Percentiles rank a stretch among this genome's conserved stretches.
Evolutionary conservation across 2,797 vertebrate species (phyloP).

Genomic region (Diceros bicornis): DNA sequence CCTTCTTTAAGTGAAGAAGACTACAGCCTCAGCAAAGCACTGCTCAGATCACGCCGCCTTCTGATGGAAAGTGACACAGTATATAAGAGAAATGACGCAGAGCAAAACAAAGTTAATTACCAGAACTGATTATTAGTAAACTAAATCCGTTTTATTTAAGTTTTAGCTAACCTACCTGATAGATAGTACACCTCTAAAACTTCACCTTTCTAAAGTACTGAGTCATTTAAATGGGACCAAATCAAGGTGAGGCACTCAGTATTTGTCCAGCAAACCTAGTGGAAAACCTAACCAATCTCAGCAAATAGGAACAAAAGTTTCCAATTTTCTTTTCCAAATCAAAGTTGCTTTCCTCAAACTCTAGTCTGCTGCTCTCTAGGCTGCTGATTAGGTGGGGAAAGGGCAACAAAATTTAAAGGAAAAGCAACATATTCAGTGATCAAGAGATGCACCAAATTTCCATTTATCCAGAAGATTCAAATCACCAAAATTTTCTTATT

Average conservation of each 20-base stretch:
- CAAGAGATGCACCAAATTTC: slow-evolving; percentile 34
- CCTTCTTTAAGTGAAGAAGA: neutral
- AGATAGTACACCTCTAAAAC: neutral
- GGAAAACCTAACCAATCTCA: slow-evolving; percentile 28
- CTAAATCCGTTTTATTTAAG: neutral
- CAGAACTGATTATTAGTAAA: neutral
- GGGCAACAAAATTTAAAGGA: neutral
- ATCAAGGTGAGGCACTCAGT: neutral
- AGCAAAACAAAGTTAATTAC: neutral
- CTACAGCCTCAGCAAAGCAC: neutral
- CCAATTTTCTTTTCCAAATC: slow-evolving; percentile 55
- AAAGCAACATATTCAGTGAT: slow-evolving; percentile 21
- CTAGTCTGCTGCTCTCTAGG: neutral
- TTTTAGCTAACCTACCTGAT: neutral
- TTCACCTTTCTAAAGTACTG: neutral
- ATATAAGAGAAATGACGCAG: neutral
- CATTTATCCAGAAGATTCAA: slow-evolving; percentile 40
- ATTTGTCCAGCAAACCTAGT: neutral
- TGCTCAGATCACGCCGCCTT: neutral
- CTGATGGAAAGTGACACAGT: neutral
- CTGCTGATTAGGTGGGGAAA: slow-evolving; percentile 45
- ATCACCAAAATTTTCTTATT: slow-evolving; percentile 15
- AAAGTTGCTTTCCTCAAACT: slow-evolving; percentile 33
- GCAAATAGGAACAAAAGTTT: slow-evolving; percentile 54
- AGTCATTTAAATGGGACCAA: slow-evolving; percentile 45